Evolutionary conservation across 92 coral and sea anemone genomes (phyloP), one percentile per base, ranked within the genome.

Genomic region (Actinernus sp.): DNA sequence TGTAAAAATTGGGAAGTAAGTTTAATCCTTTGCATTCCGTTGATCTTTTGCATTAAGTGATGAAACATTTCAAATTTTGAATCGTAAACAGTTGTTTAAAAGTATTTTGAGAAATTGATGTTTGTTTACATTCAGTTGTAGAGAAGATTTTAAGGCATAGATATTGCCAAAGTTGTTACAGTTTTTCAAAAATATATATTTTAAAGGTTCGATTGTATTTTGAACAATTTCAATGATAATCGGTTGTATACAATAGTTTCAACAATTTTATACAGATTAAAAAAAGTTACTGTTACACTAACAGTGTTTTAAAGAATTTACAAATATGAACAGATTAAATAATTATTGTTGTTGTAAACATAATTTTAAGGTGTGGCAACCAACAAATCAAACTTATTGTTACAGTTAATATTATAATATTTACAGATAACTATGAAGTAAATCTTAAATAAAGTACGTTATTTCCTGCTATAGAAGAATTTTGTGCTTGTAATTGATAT

Each of bases 341-440:
- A n/a, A n/a, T n/a, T 25, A 21, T 3, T 50, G 31, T 50, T 50
- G 28, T 49, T 49, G 1, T 2, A 50, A 20, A 50, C 28, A 50
- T 50, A 50, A 30, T 50, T 22, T 50, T 50, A 50, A 50, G 57
- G 57, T 22, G 12, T 50, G 57, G 30, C 26, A 50, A 50, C 57
- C 31, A 22, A 50, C 0, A 50, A 50, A 22, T 50, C 57, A 2
- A 50, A 50, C 10, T 47, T 47, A 22, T 50, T 50, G 57, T 50
- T 50, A 50, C 57, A 50, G 57, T 20, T 1, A 22, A 45, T 45
- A 45, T 45, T n/a, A n/a, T n/a, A n/a, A n/a, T 45, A 45, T 45
- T 45, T 12, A 45, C 50, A 47, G 53, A 3, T 47, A 47, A 47
- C 53, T 17, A 47, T 45, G 21, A 21, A 12, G 26, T 21, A 2